Conservation (phyloP, 2,888 invertebrate species). For the Sarcophaga variegata region DNA sequence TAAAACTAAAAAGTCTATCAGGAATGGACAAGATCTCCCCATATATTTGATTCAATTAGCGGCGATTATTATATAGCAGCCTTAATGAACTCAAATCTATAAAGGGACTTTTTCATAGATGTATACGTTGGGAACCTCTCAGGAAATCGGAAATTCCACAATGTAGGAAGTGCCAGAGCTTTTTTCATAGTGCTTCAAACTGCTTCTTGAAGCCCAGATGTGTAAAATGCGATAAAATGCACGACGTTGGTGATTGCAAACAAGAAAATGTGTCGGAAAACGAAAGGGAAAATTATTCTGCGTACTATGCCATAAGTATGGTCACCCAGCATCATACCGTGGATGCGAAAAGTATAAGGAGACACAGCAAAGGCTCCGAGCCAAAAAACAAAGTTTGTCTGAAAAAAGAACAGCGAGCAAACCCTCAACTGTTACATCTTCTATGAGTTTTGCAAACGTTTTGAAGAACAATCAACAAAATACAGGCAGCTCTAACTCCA, state of each 20-base stretch:
- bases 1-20: neutral
- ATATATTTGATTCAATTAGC: conserved; percentile 39
- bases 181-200: no score
- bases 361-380: no score
- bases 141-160: conserved; percentile 28
- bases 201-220: no score
- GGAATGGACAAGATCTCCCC: conserved; percentile 1
- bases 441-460: no score
- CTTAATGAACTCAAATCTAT: neutral
- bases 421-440: no score
- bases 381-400: no score
- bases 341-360: no score
- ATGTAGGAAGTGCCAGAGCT: conserved; percentile 1
- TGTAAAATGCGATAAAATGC: conserved; percentile 17
- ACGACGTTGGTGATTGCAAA: conserved; percentile 21
- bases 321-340: no score
- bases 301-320: conserved; percentile 13
- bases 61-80: conserved; percentile 16
- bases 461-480: no score
- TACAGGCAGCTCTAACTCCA: no score
- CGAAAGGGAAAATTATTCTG: conserved; percentile 38
- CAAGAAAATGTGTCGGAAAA: neutral
- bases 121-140: neutral
- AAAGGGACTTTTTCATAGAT: neutral
- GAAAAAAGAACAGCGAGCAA: no score